Percentiles rank a stretch among this genome's conserved stretches.
Conservation (phyloP, 2,113 vertebrate species). For the Indicator indicator region DNA sequence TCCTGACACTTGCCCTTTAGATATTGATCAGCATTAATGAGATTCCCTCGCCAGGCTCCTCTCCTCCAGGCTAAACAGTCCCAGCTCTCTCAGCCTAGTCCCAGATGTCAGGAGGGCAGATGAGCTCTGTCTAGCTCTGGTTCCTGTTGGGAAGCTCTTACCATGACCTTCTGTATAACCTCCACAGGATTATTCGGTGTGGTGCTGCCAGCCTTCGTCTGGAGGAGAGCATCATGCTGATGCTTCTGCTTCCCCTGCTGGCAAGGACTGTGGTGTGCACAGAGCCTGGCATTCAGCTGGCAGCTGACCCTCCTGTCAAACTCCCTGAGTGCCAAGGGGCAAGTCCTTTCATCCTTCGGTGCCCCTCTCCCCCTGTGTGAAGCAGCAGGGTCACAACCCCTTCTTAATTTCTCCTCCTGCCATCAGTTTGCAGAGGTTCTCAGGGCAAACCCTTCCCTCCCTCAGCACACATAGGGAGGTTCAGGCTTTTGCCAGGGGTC, state of each 20-base stretch:
- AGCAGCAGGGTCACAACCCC: not conserved
- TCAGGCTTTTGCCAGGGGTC: not conserved
- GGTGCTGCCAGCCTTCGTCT: not conserved
- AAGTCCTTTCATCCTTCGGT: not conserved
- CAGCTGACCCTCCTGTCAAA: not conserved
- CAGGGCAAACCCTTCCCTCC: not conserved
- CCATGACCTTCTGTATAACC: not conserved
- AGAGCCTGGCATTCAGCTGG: not conserved
- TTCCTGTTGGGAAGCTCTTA: fast-evolving
- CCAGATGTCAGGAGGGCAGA: not conserved
- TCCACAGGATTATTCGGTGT: fast-evolving
- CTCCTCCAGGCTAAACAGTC: too few relatives aligned
- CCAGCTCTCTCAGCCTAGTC: too few relatives aligned
- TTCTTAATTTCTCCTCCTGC: not conserved
- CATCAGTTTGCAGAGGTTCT: not conserved
- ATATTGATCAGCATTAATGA: too few relatives aligned
- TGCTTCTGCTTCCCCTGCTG: not conserved
- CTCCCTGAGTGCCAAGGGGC: not conserved
- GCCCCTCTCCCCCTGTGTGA: not conserved
- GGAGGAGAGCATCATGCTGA: fast-evolving
- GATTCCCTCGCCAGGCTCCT: too few relatives aligned
- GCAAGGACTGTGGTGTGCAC: not conserved
- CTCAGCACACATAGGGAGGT: not conserved
- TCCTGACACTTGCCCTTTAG: too few relatives aligned
- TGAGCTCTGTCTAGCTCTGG: not conserved